Evolutionary conservation across 2,797 vertebrate species (phyloP), one percentile per base, ranked within the genome.

Genomic region (Aldrovandia affinis): DNA sequence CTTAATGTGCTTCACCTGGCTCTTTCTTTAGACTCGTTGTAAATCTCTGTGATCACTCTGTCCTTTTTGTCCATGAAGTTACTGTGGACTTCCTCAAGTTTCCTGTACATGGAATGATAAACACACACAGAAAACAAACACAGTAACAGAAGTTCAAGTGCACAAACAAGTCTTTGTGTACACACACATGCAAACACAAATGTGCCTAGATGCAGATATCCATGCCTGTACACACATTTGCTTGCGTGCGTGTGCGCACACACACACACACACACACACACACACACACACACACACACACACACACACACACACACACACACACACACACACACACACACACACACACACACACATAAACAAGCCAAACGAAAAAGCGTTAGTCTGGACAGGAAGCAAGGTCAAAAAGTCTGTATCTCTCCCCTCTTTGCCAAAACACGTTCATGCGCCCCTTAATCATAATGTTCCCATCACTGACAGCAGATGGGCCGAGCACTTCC

Each of bases 41-140:
- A 98, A 86, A 98, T 95, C 86, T 96, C 90, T 1, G 90, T 95
- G 86, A 98, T 96, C 84, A 89, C 80, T 80, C 92, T 86, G 81
- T 98, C 96, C 88, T 97, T 97, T 85, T 97, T 93, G 3, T 97
- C 96, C 96, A 97, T 97, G 89, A 96, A 96, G 86, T 89, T 94
- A 2, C 78, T 95, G 90, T 97, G 97, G 36, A 96, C 50, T 86
- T 96, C 93, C 86, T 96, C 94, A 82, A 98, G 87, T 89, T 96
- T 96, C 85, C 97, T 98, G 89, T 81, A 86, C 52, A 50, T 44
- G 75, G 20, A n/a, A 20, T 12, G 33, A 83, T 44, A 57, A 28
- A 55, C 20, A 63, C 8, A 73, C 3, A 28, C 28, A 85, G 20
- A 81, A 59, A 77, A 73, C 22, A 75, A 68, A 80, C 42, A 39